Base-by-base conservation (phyloP, 1,140 invertebrate genomes). In the Hylyphantes graminicola region DNA sequence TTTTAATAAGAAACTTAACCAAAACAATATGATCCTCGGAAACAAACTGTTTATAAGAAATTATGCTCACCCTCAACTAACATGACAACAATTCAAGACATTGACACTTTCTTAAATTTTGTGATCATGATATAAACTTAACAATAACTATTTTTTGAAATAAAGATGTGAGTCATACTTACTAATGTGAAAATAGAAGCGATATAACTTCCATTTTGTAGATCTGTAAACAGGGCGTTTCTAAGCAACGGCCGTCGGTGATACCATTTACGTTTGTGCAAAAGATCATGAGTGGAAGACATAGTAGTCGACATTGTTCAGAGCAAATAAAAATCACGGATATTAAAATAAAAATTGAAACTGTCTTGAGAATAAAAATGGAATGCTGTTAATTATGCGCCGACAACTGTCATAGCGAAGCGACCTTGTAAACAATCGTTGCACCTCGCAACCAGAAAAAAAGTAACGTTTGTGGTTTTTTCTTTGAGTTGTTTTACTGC, bases 161-260 rank as follows among this genome's bases (percentile, higher is more conserved):
- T 15, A 17, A 55, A 61, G n/a, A 54, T 21, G 53, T 11, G 19
- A 51, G n/a, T 17, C 57, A 35, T 55, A 85, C 87, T 88, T 85
- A 89, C 89, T 59, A 89, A 79, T 50, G 88, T 87, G 83, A 87
- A 89, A 65, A 89, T 88, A 35, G 88, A 86, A 57, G 89, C 88
- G 15, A 89, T 77, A 64, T 89, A 88, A 59, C 88, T 88, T 12
- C 88, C 89, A 57, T 88, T 88, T 85, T 89, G 89, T 7, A 89
- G 78, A 86, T 89, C 88, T 19, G 88, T 89, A 70, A 88, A 87
- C 48, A 87, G 79, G 13, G 88, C 89, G 85, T 88, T 87, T 59
- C 86, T 72, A 9, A 89, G 86, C 76, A 89, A 88, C 21, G 89
- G 89, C 68, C 87, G 82, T 55, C 87, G 78, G 21, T 87, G 59